Evolutionary conservation across 2,113 vertebrate genomes (phyloP).

Genomic region (Xenopus borealis): DNA sequence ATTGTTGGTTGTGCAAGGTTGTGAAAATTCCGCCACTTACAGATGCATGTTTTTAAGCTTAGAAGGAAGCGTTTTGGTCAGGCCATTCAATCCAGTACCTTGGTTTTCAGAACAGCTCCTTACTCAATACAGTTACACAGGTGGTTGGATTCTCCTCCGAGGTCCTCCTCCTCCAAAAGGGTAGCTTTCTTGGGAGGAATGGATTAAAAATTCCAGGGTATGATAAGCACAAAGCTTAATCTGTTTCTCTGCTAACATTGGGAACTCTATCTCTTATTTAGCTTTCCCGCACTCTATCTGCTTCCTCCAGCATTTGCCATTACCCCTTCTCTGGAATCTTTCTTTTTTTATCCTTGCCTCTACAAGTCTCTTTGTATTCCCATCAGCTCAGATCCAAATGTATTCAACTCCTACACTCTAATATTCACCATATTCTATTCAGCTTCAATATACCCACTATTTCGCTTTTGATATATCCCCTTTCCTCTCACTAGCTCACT

Average conservation of each 20-base stretch:
- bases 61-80: not conserved
- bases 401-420: not conserved
- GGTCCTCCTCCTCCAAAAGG: not conserved
- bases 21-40: not conserved
- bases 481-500: not conserved
- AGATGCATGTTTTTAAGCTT: not conserved
- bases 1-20: not conserved
- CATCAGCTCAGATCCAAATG: not conserved
- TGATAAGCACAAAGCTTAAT: not conserved
- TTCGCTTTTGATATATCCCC: not conserved
- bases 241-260: not conserved
- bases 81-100: not conserved
- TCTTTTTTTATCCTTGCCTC: not conserved
- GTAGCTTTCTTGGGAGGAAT: not conserved
- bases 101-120: slow-evolving; percentile 11
- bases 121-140: slow-evolving; percentile 23
- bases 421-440: not conserved
- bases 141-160: slow-evolving; percentile 9
- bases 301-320: not conserved
- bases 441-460: not conserved
- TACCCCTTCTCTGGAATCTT: not conserved
- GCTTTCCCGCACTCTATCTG: not conserved
- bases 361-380: not conserved
- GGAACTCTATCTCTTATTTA: not conserved
- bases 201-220: not conserved